A percentile compares a stretch with the other conserved stretches of the same genome.
Conservation (phyloP, 2,113 vertebrate species). For the Nyctibius bracteatus region DNA sequence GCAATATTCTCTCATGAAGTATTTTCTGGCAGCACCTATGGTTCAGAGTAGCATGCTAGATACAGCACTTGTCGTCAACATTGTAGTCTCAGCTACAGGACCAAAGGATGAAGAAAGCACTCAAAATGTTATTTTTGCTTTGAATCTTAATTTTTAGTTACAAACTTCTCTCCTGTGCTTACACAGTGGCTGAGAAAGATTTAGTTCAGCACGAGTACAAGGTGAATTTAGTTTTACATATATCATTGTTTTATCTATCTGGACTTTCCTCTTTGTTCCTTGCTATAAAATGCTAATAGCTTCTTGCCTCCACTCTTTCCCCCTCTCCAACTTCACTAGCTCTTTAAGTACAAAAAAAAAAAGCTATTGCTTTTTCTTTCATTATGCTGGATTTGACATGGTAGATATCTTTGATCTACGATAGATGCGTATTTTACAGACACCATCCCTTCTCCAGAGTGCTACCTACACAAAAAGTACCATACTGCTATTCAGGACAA, state of each 20-base stretch:
- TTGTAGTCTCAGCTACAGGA: not conserved
- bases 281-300: not conserved
- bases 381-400: not conserved
- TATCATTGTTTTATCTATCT: not conserved
- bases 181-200: not conserved
- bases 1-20: not conserved
- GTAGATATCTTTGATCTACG: not conserved
- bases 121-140: not conserved
- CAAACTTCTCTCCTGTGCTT: not conserved
- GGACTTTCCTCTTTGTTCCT: not conserved
- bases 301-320: not conserved
- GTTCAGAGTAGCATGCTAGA: not conserved
- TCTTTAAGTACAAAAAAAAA: not conserved
- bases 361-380: not conserved
- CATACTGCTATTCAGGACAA: not conserved
- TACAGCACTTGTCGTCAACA: not conserved
- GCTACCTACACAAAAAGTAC: not conserved
- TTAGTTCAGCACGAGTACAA: not conserved
- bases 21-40: not conserved
- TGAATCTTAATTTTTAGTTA: not conserved
- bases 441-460: not conserved
- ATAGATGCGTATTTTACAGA: fast-evolving
- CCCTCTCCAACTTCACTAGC: not conserved
- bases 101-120: not conserved
- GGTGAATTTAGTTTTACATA: not conserved